Evolutionary conservation across 1,140 invertebrate species (phyloP), one percentile per base, ranked within the genome.

Genomic region (Platyscapa corneri): DNA sequence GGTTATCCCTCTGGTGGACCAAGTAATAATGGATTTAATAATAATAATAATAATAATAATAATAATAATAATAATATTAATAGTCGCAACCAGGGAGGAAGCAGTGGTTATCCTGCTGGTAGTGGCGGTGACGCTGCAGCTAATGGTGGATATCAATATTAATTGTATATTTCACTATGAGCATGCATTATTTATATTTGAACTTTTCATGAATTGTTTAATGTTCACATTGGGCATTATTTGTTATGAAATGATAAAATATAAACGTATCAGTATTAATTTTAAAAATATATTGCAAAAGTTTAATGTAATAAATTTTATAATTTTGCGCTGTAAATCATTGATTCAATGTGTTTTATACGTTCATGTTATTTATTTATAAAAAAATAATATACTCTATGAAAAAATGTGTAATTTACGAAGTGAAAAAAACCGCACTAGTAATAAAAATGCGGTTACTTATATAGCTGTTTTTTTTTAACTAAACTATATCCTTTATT

Each of bases 131-230:
- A 93, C 75, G 91, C 91, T 14, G 91, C 89, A 39, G 90, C 91
- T 56, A 93, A 93, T 87, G 92, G 91, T 85, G 92, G 92, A 89
- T 93, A 93, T 89, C 92, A 93, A 88, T 93, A 93, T 87, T 93
- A 89, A 93, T 88, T 83, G 83, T 86, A 72, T 85, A 87, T 86
- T 78, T 75, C 83, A 87, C 82, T 64, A 75, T 87, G 76, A 87
- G 83, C 76, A 74, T 84, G 80, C 82, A 82, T 79, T 72, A 83
- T 80, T 49, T 49, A 82, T 32, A 64, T 49, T 32, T 49, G 79
- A 49, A 83, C 53, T 72, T 34, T 30, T 72, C 32, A 30, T 83
- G 65, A 79, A 83, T 83, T 80, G 34, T 86, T 74, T 86, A 86
- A 74, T 86, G 37, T 86, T 74, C 34, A 72, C 20, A 34, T 75